These are phyloP conservation scores for Rhagonycha lutea DNA, from an alignment of 2,888 invertebrate genomes.

Conservation along the genomic window DNA sequence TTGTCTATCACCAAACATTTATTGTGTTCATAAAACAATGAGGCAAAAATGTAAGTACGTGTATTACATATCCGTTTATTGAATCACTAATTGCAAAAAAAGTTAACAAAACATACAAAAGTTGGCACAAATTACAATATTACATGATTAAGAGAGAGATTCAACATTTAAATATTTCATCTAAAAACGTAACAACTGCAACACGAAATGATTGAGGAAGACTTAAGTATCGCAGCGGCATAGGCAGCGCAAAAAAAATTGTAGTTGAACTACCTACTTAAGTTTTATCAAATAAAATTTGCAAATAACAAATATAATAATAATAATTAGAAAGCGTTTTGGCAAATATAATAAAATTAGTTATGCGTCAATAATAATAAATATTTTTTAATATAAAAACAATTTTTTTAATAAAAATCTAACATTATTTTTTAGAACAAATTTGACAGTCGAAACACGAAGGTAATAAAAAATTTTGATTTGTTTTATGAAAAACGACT, in stretches of 20 bases:
- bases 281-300: background rate
- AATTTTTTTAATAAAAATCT: constrained; percentile 1
- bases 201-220: background rate
- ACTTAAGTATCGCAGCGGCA: background rate
- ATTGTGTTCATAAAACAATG: constrained; percentile 2
- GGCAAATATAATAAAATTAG: constrained; percentile 19
- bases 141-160: constrained; percentile 9
- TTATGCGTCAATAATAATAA: constrained; percentile 27
- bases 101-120: constrained; percentile 27
- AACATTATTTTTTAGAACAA: background rate
- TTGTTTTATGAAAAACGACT: background rate
- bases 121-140: constrained; percentile 28
- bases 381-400: constrained; percentile 17
- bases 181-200: background rate
- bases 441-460: constrained; percentile 15
- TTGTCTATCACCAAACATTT: constrained; percentile 2
- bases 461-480: constrained; percentile 14
- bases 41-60: background rate
- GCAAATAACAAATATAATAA: constrained; percentile 1
- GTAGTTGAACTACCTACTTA: background rate
- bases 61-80: constrained; percentile 22
- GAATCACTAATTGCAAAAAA: constrained; percentile 21
- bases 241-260: background rate
- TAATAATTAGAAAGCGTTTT: constrained; percentile 22
- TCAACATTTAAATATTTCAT: background rate